These are phyloP conservation scores for Mesorhabditis spiculigera DNA, from an alignment of 2,888 invertebrate genomes.

Conservation along the genomic window DNA sequence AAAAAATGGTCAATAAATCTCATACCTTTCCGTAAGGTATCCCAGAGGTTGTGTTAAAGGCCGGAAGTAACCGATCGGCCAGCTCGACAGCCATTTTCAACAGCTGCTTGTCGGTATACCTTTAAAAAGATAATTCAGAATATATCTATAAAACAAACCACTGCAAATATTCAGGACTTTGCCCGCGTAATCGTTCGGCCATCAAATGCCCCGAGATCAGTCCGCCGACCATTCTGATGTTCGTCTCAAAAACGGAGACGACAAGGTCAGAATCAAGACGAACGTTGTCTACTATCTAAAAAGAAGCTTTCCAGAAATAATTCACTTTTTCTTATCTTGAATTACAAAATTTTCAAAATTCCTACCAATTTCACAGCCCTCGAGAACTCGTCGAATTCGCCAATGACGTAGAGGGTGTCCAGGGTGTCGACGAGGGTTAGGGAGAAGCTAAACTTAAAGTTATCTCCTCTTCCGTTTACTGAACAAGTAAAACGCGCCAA, in stretches of 20 bases:
- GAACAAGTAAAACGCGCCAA: conserved; percentile 1
- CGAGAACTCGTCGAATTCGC: conserved; percentile 90
- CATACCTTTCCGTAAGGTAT: conserved; percentile 88
- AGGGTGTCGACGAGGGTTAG: conserved; percentile 88
- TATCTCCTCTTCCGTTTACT: too few species aligned
- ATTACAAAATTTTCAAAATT: too few species aligned
- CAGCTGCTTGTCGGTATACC: conserved; percentile 67
- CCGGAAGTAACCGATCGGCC: conserved; percentile 86
- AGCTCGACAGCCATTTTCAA: conserved; percentile 83
- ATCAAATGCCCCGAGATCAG: conserved; percentile 76
- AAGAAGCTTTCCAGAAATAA: not conserved
- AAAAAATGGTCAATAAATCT: not conserved
- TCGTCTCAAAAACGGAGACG: conserved; percentile 96
- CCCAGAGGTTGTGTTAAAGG: conserved; percentile 94
- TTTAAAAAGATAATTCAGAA: too few species aligned
- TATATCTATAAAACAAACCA: conserved; percentile 62
- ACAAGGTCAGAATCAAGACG: conserved; percentile 88
- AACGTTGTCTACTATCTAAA: conserved; percentile 14
- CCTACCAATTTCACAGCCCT: conserved; percentile 81
- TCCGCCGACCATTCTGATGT: conserved; percentile 89
- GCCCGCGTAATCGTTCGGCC: conserved; percentile 76
- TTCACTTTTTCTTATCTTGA: conserved; percentile 73
- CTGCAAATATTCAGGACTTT: conserved; percentile 63
- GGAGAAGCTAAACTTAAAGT: conserved; percentile 75
- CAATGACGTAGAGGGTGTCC: conserved; percentile 84